Evolutionary conservation across 2,888 invertebrate species (phyloP).

Genomic region (Hydraecia micacea): DNA sequence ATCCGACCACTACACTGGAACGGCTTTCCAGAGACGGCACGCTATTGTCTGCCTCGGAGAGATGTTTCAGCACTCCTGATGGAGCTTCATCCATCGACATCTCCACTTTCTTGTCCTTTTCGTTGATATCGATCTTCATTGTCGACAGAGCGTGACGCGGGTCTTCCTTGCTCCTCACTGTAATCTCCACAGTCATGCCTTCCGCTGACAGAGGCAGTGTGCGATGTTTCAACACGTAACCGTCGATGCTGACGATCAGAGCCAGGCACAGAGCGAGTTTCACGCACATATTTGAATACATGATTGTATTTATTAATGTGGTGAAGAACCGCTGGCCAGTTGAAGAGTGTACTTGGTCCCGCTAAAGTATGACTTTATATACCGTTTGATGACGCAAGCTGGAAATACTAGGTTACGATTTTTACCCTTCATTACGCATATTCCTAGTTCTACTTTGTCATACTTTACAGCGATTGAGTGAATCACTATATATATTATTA

Average conservation of each 20-base stretch:
- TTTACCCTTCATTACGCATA: slow-evolving; percentile 19
- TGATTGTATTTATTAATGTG: slow-evolving; percentile 59
- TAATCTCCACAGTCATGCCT: slow-evolving; percentile 63
- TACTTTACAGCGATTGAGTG: slow-evolving; percentile 10
- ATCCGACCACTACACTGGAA: slow-evolving; percentile 54
- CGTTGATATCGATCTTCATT: slow-evolving; percentile 56
- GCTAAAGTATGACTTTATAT: slow-evolving; percentile 35
- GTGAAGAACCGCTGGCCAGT: slow-evolving; percentile 27
- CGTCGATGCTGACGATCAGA: slow-evolving; percentile 59
- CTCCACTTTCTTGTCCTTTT: slow-evolving; percentile 43
- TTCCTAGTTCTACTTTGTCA: slow-evolving; percentile 1
- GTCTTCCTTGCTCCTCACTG: slow-evolving; percentile 55
- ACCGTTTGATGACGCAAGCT: slow-evolving; percentile 42
- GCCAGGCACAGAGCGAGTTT: slow-evolving; percentile 60
- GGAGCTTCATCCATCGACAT: slow-evolving; percentile 28
- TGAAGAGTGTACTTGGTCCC: slow-evolving; percentile 32
- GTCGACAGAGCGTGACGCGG: slow-evolving; percentile 37
- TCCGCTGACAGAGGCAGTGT: slow-evolving; percentile 56
- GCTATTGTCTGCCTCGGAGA: not conserved
- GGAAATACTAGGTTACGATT: not conserved
- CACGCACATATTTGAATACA: slow-evolving; percentile 61
- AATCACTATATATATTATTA: slow-evolving; percentile 18
- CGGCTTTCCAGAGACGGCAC: slow-evolving; percentile 59
- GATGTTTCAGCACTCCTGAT: slow-evolving; percentile 7
- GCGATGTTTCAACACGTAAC: slow-evolving; percentile 54